A percentile compares a stretch with the other conserved stretches of the same genome.
phyloP scores from a whole-genome alignment of 1,140 invertebrate species.

The Listronotus oregonensis region DNA sequence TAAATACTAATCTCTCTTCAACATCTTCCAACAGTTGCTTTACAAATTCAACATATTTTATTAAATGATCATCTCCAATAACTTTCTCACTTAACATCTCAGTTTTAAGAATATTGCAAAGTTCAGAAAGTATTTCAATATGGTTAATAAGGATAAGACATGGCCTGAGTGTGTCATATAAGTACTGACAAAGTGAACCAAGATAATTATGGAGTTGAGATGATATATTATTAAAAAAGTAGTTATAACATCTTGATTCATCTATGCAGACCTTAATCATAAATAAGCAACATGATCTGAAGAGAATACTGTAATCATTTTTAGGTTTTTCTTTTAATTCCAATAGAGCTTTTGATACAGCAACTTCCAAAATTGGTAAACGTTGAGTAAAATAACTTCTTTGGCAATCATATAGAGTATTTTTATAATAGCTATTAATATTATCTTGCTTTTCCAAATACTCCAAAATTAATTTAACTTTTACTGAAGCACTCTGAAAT shows the following conservation, averaged over 20 bases:
- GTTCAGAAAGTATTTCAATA: slow-evolving; percentile 94
- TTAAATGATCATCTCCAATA: slow-evolving; percentile 76
- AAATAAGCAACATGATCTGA: slow-evolving; percentile 86
- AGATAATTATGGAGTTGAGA: slow-evolving; percentile 73
- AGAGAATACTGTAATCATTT: slow-evolving; percentile 86
- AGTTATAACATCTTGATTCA: slow-evolving; percentile 85
- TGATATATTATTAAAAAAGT: slow-evolving; percentile 80
- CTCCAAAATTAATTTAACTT: slow-evolving; percentile 79
- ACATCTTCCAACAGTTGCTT: slow-evolving; percentile 92
- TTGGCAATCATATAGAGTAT: slow-evolving; percentile 80
- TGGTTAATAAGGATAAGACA: slow-evolving; percentile 97
- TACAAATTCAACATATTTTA: slow-evolving; percentile 83
- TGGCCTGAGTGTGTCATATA: slow-evolving; percentile 94
- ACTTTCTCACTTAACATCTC: slow-evolving; percentile 97
- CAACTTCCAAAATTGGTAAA: slow-evolving; percentile 72
- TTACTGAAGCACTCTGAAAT: slow-evolving; percentile 86
- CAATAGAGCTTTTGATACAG: slow-evolving; percentile 76
- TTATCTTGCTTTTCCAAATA: slow-evolving; percentile 77
- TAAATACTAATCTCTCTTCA: slow-evolving; percentile 94
- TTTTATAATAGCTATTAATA: slow-evolving; percentile 74
- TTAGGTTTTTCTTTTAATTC: slow-evolving; percentile 72
- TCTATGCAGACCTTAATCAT: slow-evolving; percentile 91
- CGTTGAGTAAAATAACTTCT: slow-evolving; percentile 83
- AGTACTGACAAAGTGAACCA: slow-evolving; percentile 81
- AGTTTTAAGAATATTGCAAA: slow-evolving; percentile 90